Percentiles rank a stretch among this genome's conserved stretches.
Evolutionary conservation across 2,113 vertebrate genomes (phyloP).

Genomic region (Paradisaea rubra): DNA sequence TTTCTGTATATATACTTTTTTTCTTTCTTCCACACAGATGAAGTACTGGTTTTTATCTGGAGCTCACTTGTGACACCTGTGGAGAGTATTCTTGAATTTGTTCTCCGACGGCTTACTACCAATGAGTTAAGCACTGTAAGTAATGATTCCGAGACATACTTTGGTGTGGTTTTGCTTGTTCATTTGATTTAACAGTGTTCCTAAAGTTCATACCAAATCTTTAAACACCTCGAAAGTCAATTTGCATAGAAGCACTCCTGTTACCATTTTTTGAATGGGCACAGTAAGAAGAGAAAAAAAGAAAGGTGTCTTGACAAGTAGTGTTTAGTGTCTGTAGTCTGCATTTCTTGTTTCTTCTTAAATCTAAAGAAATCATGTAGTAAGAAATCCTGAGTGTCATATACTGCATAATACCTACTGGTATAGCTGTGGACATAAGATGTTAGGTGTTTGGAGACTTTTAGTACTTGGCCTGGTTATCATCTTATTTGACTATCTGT

Average conservation of each 20-base stretch:
- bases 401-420: background rate
- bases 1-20: background rate
- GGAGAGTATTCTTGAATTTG: conserved; percentile 79
- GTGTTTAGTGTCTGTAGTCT: background rate
- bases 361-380: background rate
- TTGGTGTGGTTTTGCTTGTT: background rate
- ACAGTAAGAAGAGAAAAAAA: background rate
- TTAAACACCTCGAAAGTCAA: background rate
- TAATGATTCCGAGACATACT: background rate
- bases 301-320: background rate
- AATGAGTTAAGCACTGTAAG: conserved; percentile 82
- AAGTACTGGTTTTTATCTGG: conserved; percentile 64
- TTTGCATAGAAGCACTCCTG: background rate
- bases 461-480: accelerated
- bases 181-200: background rate
- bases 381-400: background rate
- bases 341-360: background rate
- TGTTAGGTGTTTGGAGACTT: background rate
- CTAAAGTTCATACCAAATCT: background rate
- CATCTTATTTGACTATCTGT: background rate
- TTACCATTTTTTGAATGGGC: background rate
- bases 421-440: background rate
- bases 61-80: conserved; percentile 57
- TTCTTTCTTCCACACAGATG: conserved; percentile 40
- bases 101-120: conserved; percentile 75